Evolutionary conservation across 2,888 invertebrate genomes (phyloP).

Genomic region (Orthosia incerta): DNA sequence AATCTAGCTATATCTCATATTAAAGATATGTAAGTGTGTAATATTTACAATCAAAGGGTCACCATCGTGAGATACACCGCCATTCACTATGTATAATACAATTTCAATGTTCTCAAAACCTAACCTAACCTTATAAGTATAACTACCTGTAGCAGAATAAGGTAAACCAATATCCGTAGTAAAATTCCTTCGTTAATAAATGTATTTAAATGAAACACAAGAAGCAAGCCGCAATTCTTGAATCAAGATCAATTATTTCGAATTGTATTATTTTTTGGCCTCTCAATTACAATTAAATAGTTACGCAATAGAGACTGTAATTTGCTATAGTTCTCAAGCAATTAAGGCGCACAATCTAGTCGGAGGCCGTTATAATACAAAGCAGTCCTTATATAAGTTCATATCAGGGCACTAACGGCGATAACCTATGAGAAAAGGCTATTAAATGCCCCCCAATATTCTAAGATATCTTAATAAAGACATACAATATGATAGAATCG

Average conservation of each 20-base stretch:
- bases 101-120: no score
- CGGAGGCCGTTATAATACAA: slow-evolving; percentile 12
- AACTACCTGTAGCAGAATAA: background rate
- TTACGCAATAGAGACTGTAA: slow-evolving; percentile 50
- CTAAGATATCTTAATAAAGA: background rate
- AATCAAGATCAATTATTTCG: slow-evolving; percentile 18
- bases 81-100: background rate
- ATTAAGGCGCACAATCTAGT: slow-evolving; percentile 55
- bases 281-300: slow-evolving; percentile 40
- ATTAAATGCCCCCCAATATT: background rate
- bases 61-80: slow-evolving; percentile 12
- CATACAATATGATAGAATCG: background rate
- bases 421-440: background rate
- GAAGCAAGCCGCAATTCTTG: background rate
- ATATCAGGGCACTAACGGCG: background rate
- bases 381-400: slow-evolving; percentile 28
- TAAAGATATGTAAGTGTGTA: background rate
- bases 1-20: no score
- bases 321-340: slow-evolving; percentile 51
- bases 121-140: no score
- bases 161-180: background rate
- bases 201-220: background rate
- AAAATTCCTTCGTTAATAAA: slow-evolving; percentile 6
- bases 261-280: slow-evolving; percentile 30
- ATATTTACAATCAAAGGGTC: slow-evolving; percentile 17